Percentiles rank a stretch among this genome's conserved stretches.
These are phyloP conservation scores for Proterorhinus semilunaris DNA, from an alignment of 2,113 vertebrate genomes.

Conservation along the genomic window DNA sequence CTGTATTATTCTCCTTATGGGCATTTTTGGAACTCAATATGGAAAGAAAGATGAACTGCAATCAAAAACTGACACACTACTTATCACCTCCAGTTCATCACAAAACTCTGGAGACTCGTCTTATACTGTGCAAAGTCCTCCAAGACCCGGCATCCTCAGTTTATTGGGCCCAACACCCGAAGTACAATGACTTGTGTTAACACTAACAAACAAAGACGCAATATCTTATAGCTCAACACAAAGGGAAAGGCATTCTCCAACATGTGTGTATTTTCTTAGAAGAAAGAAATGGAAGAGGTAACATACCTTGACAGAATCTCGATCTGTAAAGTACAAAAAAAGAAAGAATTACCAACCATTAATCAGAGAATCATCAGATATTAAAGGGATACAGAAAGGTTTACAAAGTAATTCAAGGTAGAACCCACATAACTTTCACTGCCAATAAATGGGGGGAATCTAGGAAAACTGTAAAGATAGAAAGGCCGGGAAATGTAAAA, in stretches of 20 bases:
- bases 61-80: neutral
- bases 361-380: constrained; percentile 3
- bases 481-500: constrained; percentile 4
- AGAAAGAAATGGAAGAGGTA: neutral
- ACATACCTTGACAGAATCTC: constrained; percentile 73
- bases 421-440: neutral
- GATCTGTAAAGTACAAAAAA: constrained; percentile 51
- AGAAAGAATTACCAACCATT: constrained; percentile 4
- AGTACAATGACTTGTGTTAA: neutral
- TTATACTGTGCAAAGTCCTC: neutral
- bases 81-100: neutral
- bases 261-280: neutral
- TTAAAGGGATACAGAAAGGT: neutral
- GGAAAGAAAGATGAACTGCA: neutral
- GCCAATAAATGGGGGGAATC: neutral
- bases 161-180: neutral
- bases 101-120: neutral
- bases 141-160: neutral
- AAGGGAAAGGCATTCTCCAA: too few relatives aligned
- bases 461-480: constrained; percentile 1
- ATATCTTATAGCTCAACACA: too few relatives aligned
- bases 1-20: neutral
- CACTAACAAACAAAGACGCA: too few relatives aligned
- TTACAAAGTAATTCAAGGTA: neutral
- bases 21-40: neutral